Evolutionary conservation across 2,888 invertebrate genomes (phyloP).

Genomic region (Dyspetes luteomarginatus): DNA sequence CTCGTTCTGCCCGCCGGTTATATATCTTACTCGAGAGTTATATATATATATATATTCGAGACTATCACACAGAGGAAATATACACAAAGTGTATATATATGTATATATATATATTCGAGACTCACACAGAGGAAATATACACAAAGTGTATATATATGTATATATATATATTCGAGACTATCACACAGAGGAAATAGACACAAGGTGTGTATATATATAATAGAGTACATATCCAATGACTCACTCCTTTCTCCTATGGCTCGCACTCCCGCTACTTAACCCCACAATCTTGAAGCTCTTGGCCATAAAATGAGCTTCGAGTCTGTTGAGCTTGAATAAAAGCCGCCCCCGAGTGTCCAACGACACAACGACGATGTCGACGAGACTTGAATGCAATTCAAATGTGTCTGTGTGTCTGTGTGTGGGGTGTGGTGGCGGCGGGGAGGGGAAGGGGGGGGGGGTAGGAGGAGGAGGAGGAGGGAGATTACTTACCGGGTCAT

Average conservation of each 20-base stretch:
- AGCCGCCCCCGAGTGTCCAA: conserved; percentile 9
- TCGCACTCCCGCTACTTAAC: conserved; percentile 42
- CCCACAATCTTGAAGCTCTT: conserved; percentile 37
- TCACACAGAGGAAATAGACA: conserved; percentile 50
- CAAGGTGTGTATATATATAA: background rate
- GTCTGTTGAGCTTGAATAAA: background rate
- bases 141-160: background rate
- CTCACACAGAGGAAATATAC: conserved; percentile 47
- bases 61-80: conserved; percentile 52
- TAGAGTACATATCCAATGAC: conserved; percentile 50
- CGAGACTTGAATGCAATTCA: background rate
- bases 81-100: background rate
- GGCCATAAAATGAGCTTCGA: background rate
- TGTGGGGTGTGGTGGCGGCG: background rate
- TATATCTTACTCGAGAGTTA: conserved; percentile 30
- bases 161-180: too few species aligned
- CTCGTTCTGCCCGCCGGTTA: conserved; percentile 2
- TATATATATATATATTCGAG: too few species aligned
- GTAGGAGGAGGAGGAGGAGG: background rate
- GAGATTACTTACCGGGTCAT: conserved; percentile 23
- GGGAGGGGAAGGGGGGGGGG: too few species aligned
- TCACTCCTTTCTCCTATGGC: conserved; percentile 50
- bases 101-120: too few species aligned
- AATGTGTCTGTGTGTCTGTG: background rate
- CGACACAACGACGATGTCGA: conserved; percentile 10